Evolutionary conservation across 2,797 vertebrate species (phyloP).

Genomic region (Neoniphon sammara): DNA sequence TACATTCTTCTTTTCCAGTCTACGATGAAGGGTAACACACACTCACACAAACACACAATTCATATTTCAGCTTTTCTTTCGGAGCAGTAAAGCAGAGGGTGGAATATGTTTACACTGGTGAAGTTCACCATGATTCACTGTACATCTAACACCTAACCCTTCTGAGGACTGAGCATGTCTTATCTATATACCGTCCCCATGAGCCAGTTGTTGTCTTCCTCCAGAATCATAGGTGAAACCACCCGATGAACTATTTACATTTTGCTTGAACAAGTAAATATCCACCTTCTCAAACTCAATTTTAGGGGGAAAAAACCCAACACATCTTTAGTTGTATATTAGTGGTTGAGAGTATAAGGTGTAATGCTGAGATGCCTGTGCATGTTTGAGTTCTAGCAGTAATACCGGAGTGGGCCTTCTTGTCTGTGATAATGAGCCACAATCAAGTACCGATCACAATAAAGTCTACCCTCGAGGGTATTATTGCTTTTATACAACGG

Average conservation of each 20-base stretch:
- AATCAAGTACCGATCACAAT: neutral
- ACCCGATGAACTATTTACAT: conserved; percentile 18
- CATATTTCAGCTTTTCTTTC: neutral
- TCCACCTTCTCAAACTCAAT: conserved; percentile 6
- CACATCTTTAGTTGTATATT: conserved; percentile 3
- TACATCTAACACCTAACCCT: conserved; percentile 10
- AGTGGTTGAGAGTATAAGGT: conserved; percentile 29
- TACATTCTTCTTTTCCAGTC: neutral
- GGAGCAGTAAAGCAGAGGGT: neutral
- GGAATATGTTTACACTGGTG: conserved; percentile 41
- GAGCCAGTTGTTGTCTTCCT: conserved; percentile 21
- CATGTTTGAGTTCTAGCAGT: conserved; percentile 66
- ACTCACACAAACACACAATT: conserved; percentile 18
- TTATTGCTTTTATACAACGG: conserved; percentile 13
- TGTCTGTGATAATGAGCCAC: neutral
- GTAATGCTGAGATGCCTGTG: conserved; percentile 60
- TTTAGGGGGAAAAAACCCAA: neutral
- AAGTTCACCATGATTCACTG: conserved; percentile 24
- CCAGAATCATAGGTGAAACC: conserved; percentile 13
- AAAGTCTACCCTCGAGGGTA: conserved; percentile 14
- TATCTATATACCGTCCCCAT: neutral
- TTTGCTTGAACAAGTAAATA: conserved; percentile 31
- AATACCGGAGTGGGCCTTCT: neutral
- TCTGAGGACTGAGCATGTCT: conserved; percentile 28
- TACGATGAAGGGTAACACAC: neutral